phyloP scores from a whole-genome alignment of 1,140 invertebrate genomes.

The Drusus annulatus region DNA sequence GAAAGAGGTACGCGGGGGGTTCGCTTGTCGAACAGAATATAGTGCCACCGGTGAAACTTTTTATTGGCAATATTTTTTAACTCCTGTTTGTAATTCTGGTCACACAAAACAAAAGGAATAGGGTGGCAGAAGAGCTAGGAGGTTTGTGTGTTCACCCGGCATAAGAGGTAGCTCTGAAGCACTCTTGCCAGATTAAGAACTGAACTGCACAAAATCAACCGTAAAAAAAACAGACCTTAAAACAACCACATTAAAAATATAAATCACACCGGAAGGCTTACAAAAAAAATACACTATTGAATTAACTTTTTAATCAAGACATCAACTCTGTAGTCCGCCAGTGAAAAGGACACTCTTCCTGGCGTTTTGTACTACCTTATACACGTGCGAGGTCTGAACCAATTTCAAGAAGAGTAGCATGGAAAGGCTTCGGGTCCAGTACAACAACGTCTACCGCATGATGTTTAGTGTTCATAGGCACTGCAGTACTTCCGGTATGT shows the following conservation, averaged over 20 bases:
- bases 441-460: too few species aligned
- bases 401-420: too few species aligned
- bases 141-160: conserved; percentile 29
- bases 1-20: conserved; percentile 26
- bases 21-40: conserved; percentile 60
- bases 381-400: too few species aligned
- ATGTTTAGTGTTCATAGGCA: too few species aligned
- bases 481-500: too few species aligned
- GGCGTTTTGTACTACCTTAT: too few species aligned
- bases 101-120: conserved; percentile 59
- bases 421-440: too few species aligned
- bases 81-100: conserved; percentile 60
- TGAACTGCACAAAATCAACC: background rate
- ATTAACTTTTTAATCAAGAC: background rate
- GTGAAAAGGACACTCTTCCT: too few species aligned
- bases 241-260: background rate
- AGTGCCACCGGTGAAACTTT: conserved; percentile 59
- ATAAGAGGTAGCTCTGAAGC: conserved; percentile 20
- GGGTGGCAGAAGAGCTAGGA: conserved; percentile 28
- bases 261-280: background rate
- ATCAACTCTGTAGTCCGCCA: too few species aligned
- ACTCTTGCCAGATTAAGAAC: conserved; percentile 42
- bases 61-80: conserved; percentile 61
- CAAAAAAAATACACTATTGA: too few species aligned
- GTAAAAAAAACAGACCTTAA: background rate